Conservation (phyloP, 2,888 invertebrate species). For the Parapristionchus giblindavisi region DNA sequence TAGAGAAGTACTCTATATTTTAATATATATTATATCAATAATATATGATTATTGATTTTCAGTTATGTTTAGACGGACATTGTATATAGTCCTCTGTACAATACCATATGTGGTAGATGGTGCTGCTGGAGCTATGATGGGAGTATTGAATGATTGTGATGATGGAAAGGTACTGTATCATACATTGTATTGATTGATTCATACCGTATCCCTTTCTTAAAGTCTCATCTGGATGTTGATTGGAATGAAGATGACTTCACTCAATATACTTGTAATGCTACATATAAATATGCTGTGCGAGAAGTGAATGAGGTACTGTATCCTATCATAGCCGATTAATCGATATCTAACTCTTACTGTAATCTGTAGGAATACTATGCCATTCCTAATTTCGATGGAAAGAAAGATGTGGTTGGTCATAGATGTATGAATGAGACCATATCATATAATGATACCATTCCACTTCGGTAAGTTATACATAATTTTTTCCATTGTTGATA, state of each 20-base stretch:
- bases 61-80: no score
- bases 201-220: constrained; percentile 47
- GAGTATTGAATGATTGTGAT: constrained; percentile 76
- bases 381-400: constrained; percentile 52
- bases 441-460: constrained; percentile 76
- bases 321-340: constrained; percentile 3
- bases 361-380: constrained; percentile 47
- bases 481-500: neutral
- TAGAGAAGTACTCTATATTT: no score
- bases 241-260: constrained; percentile 75
- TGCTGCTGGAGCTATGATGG: constrained; percentile 76
- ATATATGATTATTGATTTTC: no score
- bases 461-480: constrained; percentile 78
- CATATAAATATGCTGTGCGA: constrained; percentile 29
- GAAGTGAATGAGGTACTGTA: constrained; percentile 15
- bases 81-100: no score
- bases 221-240: constrained; percentile 77
- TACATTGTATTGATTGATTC: neutral
- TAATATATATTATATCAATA: no score
- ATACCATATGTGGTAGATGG: no score
- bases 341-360: constrained; percentile 44
- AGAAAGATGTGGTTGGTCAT: constrained; percentile 76
- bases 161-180: constrained; percentile 76
- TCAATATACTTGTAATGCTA: constrained; percentile 77
- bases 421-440: constrained; percentile 79